Evolutionary conservation across 2,113 vertebrate genomes (phyloP).

Genomic region (Neolamprologus sp.): DNA sequence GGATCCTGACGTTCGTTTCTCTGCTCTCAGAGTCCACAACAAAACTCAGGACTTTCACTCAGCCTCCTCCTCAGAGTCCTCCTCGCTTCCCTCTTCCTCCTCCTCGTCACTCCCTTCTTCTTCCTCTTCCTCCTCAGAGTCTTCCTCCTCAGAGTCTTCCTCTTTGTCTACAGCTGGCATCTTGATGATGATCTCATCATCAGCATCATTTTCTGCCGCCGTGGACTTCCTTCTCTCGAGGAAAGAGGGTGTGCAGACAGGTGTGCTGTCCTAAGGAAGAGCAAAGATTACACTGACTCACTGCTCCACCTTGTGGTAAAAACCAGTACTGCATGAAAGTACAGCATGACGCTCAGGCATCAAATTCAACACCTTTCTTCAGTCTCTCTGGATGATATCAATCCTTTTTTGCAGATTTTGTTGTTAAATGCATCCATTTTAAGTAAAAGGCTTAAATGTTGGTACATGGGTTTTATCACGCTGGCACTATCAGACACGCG

Average conservation of each 20-base stretch:
- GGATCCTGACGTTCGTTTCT: background rate
- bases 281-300: background rate
- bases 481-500: conserved; percentile 8
- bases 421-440: background rate
- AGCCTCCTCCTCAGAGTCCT: background rate
- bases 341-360: background rate
- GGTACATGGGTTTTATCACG: conserved; percentile 62
- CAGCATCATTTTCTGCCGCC: conserved; percentile 20
- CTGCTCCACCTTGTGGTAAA: background rate
- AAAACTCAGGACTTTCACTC: background rate
- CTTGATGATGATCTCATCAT: conserved; percentile 72
- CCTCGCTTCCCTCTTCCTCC: background rate
- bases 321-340: background rate
- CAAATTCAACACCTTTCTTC: background rate
- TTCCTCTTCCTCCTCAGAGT: background rate
- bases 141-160: conserved; percentile 9
- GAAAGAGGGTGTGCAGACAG: conserved; percentile 83
- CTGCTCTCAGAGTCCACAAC: background rate
- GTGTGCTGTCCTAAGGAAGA: conserved; percentile 74
- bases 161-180: conserved; percentile 28
- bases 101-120: background rate
- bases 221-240: conserved; percentile 79
- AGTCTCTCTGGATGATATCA: background rate
- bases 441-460: conserved; percentile 15
- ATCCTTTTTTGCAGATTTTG: background rate